Evolutionary conservation across 2,113 vertebrate genomes (phyloP), one percentile per base, ranked within the genome.

Genomic region (Macroglossus sobrinus): DNA sequence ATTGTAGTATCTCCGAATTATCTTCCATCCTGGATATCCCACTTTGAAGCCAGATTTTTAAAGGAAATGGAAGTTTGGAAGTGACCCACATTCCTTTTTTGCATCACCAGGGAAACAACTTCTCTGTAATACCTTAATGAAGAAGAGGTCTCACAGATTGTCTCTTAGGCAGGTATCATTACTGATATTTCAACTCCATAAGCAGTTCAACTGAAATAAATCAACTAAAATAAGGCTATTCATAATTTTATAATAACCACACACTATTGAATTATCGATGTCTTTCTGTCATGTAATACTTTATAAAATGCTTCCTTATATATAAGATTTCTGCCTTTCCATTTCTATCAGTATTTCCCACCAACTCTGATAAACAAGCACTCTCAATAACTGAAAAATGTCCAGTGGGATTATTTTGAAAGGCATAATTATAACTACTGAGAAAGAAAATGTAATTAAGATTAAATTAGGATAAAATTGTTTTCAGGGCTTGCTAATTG

Each of bases 391-490:
- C 94, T 96, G 97, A 92, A 93, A 95, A 96, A 95, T 92, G 66
- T 89, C 82, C 59, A 72, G 53, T 81, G 93, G 91, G 89, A 93
- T 97, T 93, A 96, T 94, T 97, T 86, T 89, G 80, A 97, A 96
- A 92, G 89, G 88, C 71, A 53, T 96, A 97, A 98, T 97, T 94
- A 84, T 55, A 97, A 66, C 75, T 95, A 81, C 82, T 95, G 85
- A 90, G 91, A 93, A 91, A 87, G 59, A 97, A 74, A 47, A 50
- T 24, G 38, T 97, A 97, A 97, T 97, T 97, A 95, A 97, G 94
- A 96, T 96, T 94, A 96, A 97, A 95, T 96, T 97, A 96, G 93
- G 82, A 97, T 94, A 89, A 97, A 96, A 94, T 88, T 97, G 89
- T 96, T 96, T 97, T 97, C 66, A 91, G 71, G 96, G 95, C 96